A percentile compares a stretch with the other conserved stretches of the same genome.
Evolutionary conservation across 30 jellyfish, hydroid and myxozoan species (phyloP).

Genomic region (Turritopsis dohrnii): DNA sequence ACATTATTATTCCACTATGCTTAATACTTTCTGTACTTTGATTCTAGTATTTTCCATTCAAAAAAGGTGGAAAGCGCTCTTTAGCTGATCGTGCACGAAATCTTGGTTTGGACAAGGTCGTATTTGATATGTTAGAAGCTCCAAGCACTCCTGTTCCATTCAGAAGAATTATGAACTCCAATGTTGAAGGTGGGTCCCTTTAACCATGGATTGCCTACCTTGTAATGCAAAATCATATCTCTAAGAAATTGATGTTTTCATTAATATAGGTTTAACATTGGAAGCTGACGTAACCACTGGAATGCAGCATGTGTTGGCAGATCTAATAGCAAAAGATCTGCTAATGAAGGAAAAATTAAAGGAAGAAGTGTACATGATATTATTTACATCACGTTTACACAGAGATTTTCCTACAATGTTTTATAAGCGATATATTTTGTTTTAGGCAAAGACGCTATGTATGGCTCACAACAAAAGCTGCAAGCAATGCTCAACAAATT

Average conservation of each 20-base stretch:
- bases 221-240: neutral
- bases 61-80: conserved; percentile 81
- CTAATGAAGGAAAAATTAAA: conserved; percentile 24
- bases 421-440: neutral
- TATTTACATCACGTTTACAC: neutral
- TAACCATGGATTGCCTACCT: neutral
- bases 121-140: conserved; percentile 21
- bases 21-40: neutral
- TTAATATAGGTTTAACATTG: conserved; percentile 33
- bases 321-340: conserved; percentile 42
- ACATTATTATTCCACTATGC: no score
- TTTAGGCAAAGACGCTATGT: neutral
- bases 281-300: conserved; percentile 47
- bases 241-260: neutral
- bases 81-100: conserved; percentile 80
- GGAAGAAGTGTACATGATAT: conserved; percentile 16
- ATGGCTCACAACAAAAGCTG: neutral
- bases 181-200: conserved; percentile 33
- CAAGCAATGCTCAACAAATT: neutral
- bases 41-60: conserved; percentile 69
- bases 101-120: conserved; percentile 60
- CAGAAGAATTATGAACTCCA: neutral
- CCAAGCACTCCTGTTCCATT: conserved; percentile 4
- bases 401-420: neutral
- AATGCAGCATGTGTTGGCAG: conserved; percentile 68